Percentiles rank a stretch among this genome's conserved stretches.
Conservation (phyloP, 2,888 invertebrate species). For the Tridacna gigas region DNA sequence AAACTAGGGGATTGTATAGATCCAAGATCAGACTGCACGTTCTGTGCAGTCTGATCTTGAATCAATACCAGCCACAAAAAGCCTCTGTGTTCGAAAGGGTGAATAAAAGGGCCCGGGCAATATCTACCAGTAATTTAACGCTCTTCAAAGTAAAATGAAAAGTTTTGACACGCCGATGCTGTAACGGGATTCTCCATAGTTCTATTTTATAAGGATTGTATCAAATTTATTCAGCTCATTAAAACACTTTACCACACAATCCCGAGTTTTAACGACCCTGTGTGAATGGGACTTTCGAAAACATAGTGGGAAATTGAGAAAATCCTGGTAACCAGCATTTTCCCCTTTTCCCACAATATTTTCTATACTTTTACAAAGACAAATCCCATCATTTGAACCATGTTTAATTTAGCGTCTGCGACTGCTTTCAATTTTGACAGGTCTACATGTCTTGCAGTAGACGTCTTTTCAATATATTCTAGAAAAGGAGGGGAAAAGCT, state of each 20-base stretch:
- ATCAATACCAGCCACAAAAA: too few species aligned
- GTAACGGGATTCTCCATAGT: slow-evolving; percentile 2
- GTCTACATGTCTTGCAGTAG: too few species aligned
- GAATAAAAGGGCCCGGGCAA: too few species aligned
- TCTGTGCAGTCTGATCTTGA: too few species aligned
- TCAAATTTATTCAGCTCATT: slow-evolving; percentile 3
- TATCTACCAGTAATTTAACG: not conserved
- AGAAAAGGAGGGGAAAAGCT: too few species aligned
- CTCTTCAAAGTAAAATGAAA: slow-evolving; percentile 1
- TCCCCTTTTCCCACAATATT: not conserved
- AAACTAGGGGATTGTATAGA: too few species aligned
- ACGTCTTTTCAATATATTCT: too few species aligned
- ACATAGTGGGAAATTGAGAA: not conserved
- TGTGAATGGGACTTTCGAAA: not conserved
- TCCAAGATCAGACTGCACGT: too few species aligned
- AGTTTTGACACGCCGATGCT: slow-evolving; percentile 1
- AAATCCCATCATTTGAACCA: not conserved
- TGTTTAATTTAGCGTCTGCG: not conserved
- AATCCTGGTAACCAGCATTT: not conserved
- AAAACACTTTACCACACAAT: not conserved
- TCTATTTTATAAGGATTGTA: not conserved
- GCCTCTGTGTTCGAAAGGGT: too few species aligned
- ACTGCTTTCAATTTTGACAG: not conserved
- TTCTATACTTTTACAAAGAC: not conserved
- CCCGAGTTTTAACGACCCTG: not conserved